These are phyloP conservation scores for Aplocera efformata DNA, from an alignment of 2,888 invertebrate species.

Conservation along the genomic window DNA sequence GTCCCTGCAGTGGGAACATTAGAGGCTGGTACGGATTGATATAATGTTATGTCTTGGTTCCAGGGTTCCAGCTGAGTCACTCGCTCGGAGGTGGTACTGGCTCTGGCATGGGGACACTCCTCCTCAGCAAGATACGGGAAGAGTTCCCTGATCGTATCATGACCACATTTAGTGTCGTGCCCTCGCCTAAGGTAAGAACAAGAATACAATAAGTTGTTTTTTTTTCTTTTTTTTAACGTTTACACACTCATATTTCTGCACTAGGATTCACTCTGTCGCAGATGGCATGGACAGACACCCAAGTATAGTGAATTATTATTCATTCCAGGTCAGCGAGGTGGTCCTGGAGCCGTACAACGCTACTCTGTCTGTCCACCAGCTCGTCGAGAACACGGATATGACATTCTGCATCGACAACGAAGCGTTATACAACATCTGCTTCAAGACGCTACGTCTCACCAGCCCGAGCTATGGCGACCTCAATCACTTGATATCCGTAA, in stretches of 20 bases:
- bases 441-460: constrained; percentile 84
- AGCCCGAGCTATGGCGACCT: constrained; percentile 90
- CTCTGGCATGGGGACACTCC: constrained; percentile 92
- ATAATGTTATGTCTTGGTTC: neutral
- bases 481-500: constrained; percentile 86
- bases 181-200: constrained; percentile 87
- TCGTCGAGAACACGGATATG: constrained; percentile 89
- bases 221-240: no score
- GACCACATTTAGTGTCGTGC: constrained; percentile 91
- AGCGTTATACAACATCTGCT: constrained; percentile 90
- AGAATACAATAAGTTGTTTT: no score
- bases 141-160: constrained; percentile 94
- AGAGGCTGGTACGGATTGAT: no score
- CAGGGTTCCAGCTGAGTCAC: constrained; percentile 89
- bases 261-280: no score
- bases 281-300: no score
- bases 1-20: no score
- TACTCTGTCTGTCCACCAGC: constrained; percentile 86
- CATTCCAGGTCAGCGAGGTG: constrained; percentile 83
- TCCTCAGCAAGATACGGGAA: constrained; percentile 93
- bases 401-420: constrained; percentile 90
- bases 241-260: no score
- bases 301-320: no score
- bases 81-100: constrained; percentile 94
- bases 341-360: constrained; percentile 91